phyloP scores from a whole-genome alignment of 2,888 invertebrate genomes.

The Eurois occulta region DNA sequence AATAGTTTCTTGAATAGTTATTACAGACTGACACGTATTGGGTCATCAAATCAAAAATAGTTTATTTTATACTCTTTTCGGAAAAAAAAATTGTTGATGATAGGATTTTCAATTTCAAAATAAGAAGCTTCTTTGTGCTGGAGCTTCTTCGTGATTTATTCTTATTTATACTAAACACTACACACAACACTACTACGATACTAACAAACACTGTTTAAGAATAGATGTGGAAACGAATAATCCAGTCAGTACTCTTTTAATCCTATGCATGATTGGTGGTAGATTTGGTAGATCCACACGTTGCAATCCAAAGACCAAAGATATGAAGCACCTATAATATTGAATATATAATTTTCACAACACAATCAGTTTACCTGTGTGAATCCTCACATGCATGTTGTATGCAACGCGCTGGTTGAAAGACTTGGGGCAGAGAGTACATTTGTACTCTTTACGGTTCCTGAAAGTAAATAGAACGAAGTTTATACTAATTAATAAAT shows the following conservation, averaged over 20 bases:
- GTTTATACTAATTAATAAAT: neutral
- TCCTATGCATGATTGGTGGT: neutral
- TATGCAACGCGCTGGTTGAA: constrained; percentile 97
- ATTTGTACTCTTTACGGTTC: constrained; percentile 95
- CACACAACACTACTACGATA: too few species aligned
- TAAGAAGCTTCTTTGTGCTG: neutral
- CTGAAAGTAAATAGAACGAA: constrained; percentile 75
- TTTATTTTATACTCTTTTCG: too few species aligned
- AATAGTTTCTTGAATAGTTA: constrained; percentile 11
- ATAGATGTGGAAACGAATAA: neutral
- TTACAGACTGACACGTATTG: neutral
- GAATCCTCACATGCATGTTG: constrained; percentile 96
- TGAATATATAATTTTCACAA: neutral
- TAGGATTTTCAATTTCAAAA: neutral
- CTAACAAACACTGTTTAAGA: neutral
- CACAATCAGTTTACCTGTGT: constrained; percentile 90
- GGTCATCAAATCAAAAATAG: neutral
- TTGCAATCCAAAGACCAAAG: neutral
- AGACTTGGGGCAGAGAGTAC: constrained; percentile 95
- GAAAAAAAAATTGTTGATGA: neutral
- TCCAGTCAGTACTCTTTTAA: neutral
- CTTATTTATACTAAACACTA: too few species aligned
- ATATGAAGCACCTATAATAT: neutral
- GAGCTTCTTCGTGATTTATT: neutral
- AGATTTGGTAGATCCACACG: neutral